Evolutionary conservation across 2,888 invertebrate species (phyloP).

Genomic region (Ennomos erosarius): DNA sequence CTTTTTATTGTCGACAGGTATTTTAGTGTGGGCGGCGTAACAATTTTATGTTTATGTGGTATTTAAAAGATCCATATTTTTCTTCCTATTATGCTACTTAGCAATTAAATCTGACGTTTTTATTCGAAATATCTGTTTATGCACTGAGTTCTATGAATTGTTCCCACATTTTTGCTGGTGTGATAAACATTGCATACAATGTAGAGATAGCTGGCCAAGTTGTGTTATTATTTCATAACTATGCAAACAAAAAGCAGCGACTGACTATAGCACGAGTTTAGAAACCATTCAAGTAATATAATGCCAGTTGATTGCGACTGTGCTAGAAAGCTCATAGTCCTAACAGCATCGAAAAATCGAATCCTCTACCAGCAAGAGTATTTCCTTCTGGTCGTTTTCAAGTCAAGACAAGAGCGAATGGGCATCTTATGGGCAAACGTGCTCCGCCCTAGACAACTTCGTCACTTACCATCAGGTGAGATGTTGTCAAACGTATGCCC

Average conservation of each 20-base stretch:
- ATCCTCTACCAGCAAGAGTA: no score
- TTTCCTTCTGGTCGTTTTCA: no score
- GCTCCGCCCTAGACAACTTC: no score
- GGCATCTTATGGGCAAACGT: no score
- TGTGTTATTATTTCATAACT: conserved; percentile 18
- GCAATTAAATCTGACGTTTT: conserved; percentile 23
- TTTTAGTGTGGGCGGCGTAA: conserved; percentile 31
- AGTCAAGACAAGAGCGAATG: no score
- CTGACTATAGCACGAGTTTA: not conserved
- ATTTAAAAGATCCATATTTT: conserved; percentile 24
- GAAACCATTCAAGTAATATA: no score
- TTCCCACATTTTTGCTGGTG: conserved; percentile 27
- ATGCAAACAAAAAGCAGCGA: not conserved
- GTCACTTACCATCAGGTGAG: no score
- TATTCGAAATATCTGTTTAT: conserved; percentile 19
- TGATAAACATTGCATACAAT: conserved; percentile 22
- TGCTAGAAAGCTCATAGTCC: no score
- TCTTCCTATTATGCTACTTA: conserved; percentile 11
- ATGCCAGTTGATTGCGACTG: no score
- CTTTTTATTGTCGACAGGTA: conserved; percentile 22
- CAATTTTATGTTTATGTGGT: conserved; percentile 16
- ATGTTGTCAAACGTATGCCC: no score
- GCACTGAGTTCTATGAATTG: conserved; percentile 17
- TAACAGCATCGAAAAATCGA: no score
- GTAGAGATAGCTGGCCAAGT: conserved; percentile 15